These are phyloP conservation scores for Meriones unguiculatus DNA, from an alignment of 2,113 vertebrate species.

Conservation along the genomic window DNA sequence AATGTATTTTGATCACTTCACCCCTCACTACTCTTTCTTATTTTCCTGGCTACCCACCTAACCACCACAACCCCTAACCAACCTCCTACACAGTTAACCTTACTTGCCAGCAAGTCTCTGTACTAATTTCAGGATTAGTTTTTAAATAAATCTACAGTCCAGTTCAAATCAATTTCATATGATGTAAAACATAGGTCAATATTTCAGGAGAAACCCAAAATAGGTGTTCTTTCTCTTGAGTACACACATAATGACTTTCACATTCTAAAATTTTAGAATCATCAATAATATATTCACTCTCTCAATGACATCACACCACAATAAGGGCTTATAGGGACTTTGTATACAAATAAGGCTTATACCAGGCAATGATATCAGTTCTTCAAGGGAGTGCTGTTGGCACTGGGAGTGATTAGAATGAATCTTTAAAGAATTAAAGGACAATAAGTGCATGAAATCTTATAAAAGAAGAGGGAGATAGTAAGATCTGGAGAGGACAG, in stretches of 20 bases:
- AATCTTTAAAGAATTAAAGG: not conserved
- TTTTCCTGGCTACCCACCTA: not conserved
- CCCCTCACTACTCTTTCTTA: not conserved
- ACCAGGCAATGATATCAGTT: not conserved
- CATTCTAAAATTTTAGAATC: not conserved
- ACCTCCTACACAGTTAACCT: no score
- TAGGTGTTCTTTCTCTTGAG: not conserved
- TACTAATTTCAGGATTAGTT: not conserved
- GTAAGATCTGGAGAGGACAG: no score
- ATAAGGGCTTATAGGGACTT: not conserved
- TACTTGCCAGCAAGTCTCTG: not conserved
- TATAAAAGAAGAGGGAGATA: no score
- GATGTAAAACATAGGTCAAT: not conserved
- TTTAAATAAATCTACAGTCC: not conserved
- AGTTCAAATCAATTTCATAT: not conserved
- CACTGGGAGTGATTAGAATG: not conserved
- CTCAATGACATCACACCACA: not conserved
- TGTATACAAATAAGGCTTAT: not conserved
- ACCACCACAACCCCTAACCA: no score
- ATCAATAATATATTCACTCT: not conserved
- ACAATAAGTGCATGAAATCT: no score
- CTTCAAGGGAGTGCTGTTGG: not conserved
- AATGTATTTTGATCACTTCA: not conserved
- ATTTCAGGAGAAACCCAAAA: not conserved
- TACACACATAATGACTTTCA: not conserved